phyloP scores from a whole-genome alignment of 1,140 invertebrate genomes.

The Schlechtendalia chinensis region DNA sequence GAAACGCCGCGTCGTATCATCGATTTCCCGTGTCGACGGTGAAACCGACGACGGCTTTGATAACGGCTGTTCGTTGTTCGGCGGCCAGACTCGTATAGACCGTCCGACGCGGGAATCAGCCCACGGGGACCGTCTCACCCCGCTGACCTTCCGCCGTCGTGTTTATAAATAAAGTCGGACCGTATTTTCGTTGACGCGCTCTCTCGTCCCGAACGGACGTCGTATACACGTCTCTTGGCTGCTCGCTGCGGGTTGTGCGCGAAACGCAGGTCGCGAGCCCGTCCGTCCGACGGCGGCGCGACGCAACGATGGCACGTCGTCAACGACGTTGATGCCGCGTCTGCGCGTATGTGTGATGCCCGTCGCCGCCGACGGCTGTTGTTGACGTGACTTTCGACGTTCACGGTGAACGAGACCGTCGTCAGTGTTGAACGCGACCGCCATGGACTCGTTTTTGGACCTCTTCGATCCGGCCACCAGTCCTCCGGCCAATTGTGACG shows the following conservation, averaged over 20 bases:
- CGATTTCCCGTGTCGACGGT: background rate
- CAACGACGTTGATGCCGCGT: background rate
- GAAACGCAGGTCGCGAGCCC: no score
- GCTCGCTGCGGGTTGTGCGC: background rate
- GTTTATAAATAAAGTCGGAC: background rate
- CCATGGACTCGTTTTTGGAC: conserved; percentile 75
- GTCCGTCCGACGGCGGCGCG: background rate
- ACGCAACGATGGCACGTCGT: background rate
- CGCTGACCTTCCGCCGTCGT: background rate
- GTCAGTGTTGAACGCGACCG: background rate
- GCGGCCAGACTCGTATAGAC: background rate
- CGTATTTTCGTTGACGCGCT: background rate
- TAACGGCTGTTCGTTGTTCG: background rate
- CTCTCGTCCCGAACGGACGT: no score
- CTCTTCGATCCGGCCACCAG: conserved; percentile 68
- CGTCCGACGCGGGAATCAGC: background rate
- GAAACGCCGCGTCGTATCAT: background rate
- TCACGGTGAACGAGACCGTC: no score
- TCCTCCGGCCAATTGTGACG: conserved; percentile 54
- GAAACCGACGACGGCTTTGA: background rate
- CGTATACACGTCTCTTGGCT: background rate
- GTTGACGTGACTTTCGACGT: no score
- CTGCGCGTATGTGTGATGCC: background rate
- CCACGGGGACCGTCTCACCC: no score
- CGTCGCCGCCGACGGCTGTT: no score